A percentile compares a stretch with the other conserved stretches of the same genome.
Conservation (phyloP, 2,113 vertebrate genomes). For the Percopsis transmontana region DNA sequence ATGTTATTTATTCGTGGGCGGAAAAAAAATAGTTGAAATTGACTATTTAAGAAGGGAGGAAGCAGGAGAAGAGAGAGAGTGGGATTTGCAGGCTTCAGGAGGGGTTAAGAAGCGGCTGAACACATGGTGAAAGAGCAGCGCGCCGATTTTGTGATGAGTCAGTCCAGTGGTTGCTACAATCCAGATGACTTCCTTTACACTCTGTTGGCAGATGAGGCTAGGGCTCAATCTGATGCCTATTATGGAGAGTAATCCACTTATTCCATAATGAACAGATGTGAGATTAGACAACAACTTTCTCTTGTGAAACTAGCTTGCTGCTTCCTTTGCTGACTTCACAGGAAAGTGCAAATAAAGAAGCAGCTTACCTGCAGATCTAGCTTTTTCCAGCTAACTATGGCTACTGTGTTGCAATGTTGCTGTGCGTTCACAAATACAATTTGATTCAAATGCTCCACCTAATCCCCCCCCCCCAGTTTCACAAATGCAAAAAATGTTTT, state of each 20-base stretch:
- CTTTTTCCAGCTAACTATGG: too few species aligned
- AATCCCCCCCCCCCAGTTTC: too few species aligned
- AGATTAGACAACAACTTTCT: slow-evolving; percentile 1
- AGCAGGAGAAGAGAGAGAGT: not conserved
- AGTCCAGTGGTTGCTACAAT: slow-evolving; percentile 1
- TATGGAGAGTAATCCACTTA: slow-evolving; percentile 36
- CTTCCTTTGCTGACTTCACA: not conserved
- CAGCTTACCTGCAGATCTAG: too few species aligned
- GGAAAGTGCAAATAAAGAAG: not conserved
- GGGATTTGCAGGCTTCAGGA: not conserved
- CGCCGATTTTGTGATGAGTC: not conserved
- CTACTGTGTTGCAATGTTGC: too few species aligned
- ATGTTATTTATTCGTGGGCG: slow-evolving; percentile 33
- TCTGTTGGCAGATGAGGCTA: slow-evolving; percentile 27
- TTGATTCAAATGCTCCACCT: too few species aligned
- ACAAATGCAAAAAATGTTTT: too few species aligned
- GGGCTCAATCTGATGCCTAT: slow-evolving; percentile 14
- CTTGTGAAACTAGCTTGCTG: slow-evolving; percentile 4
- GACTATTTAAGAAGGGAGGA: slow-evolving; percentile 35
- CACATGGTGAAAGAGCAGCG: slow-evolving; percentile 8
- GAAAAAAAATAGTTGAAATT: slow-evolving; percentile 40
- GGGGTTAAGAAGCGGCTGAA: slow-evolving; percentile 9
- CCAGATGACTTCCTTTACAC: slow-evolving; percentile 34
- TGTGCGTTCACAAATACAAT: too few species aligned
- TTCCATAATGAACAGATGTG: slow-evolving; percentile 7